These are phyloP conservation scores for Drosophila recens DNA, from an alignment of 2,888 invertebrate species.

Conservation along the genomic window DNA sequence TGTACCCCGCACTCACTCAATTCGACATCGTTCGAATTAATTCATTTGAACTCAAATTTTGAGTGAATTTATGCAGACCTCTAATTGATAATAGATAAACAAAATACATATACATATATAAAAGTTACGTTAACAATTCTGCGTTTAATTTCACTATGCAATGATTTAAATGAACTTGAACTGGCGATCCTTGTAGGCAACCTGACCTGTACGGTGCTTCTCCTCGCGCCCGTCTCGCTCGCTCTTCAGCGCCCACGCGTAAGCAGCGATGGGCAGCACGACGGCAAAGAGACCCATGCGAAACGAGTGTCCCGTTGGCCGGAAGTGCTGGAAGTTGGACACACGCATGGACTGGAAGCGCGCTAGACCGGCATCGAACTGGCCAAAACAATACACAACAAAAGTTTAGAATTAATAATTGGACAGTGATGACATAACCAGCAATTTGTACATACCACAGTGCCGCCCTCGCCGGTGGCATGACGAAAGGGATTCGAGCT, in stretches of 20 bases:
- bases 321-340: slow-evolving; percentile 88
- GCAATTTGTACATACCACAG: slow-evolving; percentile 88
- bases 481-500: slow-evolving; percentile 90
- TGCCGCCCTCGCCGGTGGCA: slow-evolving; percentile 88
- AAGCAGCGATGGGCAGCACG: slow-evolving; percentile 87
- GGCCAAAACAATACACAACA: slow-evolving; percentile 33
- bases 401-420: not conserved
- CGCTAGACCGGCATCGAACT: slow-evolving; percentile 94
- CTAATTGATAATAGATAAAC: too few species aligned
- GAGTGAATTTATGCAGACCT: too few species aligned
- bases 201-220: slow-evolving; percentile 89
- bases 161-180: slow-evolving; percentile 88
- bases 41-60: too few species aligned
- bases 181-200: slow-evolving; percentile 90
- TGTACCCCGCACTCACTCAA: too few species aligned
- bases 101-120: slow-evolving; percentile 17
- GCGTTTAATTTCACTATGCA: slow-evolving; percentile 58
- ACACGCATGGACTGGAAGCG: slow-evolving; percentile 91
- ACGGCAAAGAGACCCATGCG: slow-evolving; percentile 86
- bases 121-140: slow-evolving; percentile 41
- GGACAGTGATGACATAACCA: slow-evolving; percentile 84
- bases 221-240: slow-evolving; percentile 87
- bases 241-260: slow-evolving; percentile 86
- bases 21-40: too few species aligned
- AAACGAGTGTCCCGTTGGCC: slow-evolving; percentile 87